These are phyloP conservation scores for Galaxea fascicularis DNA, from an alignment of 92 coral and sea anemone species.

Conservation along the genomic window DNA sequence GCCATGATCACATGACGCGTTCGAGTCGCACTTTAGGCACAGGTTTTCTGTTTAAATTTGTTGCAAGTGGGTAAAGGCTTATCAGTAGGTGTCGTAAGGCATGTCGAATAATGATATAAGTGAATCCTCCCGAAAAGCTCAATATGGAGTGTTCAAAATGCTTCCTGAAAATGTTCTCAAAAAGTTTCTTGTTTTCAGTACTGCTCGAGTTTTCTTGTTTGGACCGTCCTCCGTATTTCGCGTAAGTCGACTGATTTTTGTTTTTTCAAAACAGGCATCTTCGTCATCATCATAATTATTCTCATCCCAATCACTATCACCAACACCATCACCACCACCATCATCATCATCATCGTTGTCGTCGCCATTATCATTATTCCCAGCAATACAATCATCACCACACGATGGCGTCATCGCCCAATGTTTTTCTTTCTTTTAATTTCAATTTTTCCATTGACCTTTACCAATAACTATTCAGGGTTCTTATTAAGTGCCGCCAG, in stretches of 20 bases:
- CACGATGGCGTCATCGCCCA: no score
- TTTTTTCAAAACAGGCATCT: no score
- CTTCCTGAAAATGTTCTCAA: no score
- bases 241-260: no score
- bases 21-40: conserved; percentile 77
- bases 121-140: no score
- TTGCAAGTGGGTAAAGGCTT: background rate
- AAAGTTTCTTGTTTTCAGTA: no score
- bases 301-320: background rate
- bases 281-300: background rate
- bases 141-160: no score
- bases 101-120: background rate
- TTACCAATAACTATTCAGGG: background rate
- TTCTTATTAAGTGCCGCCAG: no score
- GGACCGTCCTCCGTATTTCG: no score
- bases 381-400: background rate
- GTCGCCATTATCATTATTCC: background rate
- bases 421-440: no score
- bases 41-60: conserved; percentile 58
- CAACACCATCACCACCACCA: background rate
- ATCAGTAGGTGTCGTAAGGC: background rate
- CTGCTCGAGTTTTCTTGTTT: no score
- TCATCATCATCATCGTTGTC: background rate
- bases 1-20: conserved; percentile 80
- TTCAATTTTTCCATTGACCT: no score